A percentile compares a stretch with the other conserved stretches of the same genome.
Evolutionary conservation across 2,888 invertebrate species (phyloP).

Genomic region (Heliothis peltigera): DNA sequence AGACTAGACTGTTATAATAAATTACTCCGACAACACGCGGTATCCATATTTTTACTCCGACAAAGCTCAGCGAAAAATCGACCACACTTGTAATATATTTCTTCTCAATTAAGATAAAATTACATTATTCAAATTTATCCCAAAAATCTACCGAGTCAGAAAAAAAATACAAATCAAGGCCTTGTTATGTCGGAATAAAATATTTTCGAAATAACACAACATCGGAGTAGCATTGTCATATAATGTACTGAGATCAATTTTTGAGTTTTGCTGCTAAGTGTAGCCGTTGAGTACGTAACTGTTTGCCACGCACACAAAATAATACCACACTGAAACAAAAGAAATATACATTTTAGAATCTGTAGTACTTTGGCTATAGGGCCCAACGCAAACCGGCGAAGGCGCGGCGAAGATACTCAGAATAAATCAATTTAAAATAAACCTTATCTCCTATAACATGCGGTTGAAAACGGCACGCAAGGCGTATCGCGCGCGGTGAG

Average conservation of each 20-base stretch:
- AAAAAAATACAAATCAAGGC: neutral
- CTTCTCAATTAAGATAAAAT: no score
- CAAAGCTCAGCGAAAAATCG: neutral
- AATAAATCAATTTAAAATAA: no score
- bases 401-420: no score
- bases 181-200: neutral
- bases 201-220: no score
- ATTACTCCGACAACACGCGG: neutral
- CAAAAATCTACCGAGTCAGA: neutral
- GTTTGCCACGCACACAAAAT: slow-evolving; percentile 72
- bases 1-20: neutral
- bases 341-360: neutral
- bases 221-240: no score
- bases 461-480: no score
- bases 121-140: neutral
- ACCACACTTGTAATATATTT: neutral
- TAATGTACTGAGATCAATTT: neutral
- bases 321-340: slow-evolving; percentile 76
- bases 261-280: slow-evolving; percentile 4
- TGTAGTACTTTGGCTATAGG: no score
- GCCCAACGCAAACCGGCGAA: no score
- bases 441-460: no score
- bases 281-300: slow-evolving; percentile 64
- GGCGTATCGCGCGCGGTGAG: no score
- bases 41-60: neutral